A percentile compares a stretch with the other conserved stretches of the same genome.
phyloP scores from a whole-genome alignment of 2,888 invertebrate genomes.

The Drosophila lacicola region DNA sequence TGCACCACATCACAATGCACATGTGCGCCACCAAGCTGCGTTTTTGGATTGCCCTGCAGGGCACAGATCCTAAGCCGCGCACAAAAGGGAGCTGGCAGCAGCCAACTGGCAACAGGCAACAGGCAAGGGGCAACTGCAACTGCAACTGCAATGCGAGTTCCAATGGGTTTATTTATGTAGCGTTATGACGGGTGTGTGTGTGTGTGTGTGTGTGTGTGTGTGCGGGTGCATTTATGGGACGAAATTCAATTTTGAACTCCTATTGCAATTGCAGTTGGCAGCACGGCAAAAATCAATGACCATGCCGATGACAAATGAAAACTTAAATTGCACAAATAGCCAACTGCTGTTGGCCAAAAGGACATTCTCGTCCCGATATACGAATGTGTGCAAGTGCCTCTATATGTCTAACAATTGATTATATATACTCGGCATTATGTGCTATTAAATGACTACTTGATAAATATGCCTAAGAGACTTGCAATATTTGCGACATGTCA shows the following conservation, averaged over 20 bases:
- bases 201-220: constrained; percentile 16
- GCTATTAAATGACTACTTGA: no score
- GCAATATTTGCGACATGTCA: no score
- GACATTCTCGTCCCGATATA: not conserved
- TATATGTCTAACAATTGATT: not conserved
- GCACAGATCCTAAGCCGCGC: constrained; percentile 51
- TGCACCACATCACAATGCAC: constrained; percentile 53
- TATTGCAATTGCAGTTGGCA: constrained; percentile 72
- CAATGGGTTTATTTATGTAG: constrained; percentile 77
- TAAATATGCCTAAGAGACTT: not conserved
- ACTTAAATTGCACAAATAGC: constrained; percentile 65
- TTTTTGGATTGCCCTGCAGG: constrained; percentile 51
- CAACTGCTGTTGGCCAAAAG: constrained; percentile 49
- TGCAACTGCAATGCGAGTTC: constrained; percentile 70
- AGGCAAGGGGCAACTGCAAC: constrained; percentile 13
- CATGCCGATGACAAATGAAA: constrained; percentile 74
- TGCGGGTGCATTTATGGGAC: constrained; percentile 43
- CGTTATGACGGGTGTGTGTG: constrained; percentile 62
- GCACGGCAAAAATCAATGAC: constrained; percentile 56
- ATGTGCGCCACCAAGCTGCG: constrained; percentile 33
- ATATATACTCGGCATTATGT: not conserved
- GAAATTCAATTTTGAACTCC: constrained; percentile 71
- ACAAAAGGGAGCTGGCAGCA: constrained; percentile 27
- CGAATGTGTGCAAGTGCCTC: not conserved
- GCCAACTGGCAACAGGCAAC: constrained; percentile 5